Conservation (phyloP, 2,113 vertebrate species). For the Micromys minutus region DNA sequence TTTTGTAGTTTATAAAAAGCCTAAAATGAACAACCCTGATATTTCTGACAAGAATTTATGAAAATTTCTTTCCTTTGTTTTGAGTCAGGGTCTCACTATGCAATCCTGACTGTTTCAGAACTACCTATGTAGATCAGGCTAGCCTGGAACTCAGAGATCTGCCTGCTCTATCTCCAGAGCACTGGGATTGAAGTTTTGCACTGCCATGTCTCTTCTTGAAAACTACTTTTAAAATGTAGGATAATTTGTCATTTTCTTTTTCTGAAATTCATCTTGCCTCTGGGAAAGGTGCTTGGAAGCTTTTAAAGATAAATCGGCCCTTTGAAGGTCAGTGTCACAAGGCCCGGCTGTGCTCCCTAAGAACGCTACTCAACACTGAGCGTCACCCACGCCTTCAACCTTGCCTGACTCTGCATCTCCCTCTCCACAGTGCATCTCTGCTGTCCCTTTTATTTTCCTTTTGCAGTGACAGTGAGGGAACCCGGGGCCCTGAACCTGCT, state of each 20-base stretch:
- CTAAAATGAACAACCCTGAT: neutral
- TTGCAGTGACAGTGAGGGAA: no score
- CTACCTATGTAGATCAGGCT: no score
- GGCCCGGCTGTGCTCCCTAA: neutral
- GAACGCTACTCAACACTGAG: neutral
- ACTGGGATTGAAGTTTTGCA: neutral
- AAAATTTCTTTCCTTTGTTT: conserved; percentile 1
- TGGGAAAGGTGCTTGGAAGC: neutral
- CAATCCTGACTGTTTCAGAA: neutral
- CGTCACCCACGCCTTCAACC: neutral
- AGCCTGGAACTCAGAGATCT: neutral
- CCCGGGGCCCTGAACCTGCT: neutral
- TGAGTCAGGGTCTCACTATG: neutral
- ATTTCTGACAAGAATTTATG: conserved; percentile 16
- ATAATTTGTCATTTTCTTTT: conserved; percentile 8
- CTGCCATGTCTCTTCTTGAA: neutral
- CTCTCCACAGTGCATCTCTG: neutral
- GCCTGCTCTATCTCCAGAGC: neutral
- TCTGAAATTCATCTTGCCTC: neutral
- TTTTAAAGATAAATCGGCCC: neutral
- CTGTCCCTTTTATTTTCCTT: neutral
- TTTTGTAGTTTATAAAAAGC: conserved; percentile 11
- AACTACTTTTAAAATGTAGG: conserved; percentile 29
- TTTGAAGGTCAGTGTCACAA: neutral
- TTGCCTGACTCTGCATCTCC: neutral